Evolutionary conservation across 2,797 vertebrate species (phyloP), one percentile per base, ranked within the genome.

Genomic region (Leptodactylus fallax): DNA sequence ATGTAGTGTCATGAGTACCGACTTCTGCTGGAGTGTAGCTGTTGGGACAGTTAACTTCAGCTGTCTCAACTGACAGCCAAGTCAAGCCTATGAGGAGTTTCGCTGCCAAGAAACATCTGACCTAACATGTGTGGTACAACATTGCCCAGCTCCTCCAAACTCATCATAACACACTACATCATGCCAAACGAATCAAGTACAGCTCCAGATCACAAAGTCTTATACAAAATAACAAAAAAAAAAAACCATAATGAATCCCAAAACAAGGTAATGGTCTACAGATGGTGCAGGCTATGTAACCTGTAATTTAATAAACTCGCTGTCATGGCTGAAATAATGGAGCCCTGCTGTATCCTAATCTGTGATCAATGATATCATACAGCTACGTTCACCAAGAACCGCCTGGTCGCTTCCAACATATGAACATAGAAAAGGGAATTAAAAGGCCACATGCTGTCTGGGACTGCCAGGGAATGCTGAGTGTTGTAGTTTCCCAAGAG

Each of bases 251-350:
- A 27, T 79, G 17, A 79, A 36, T 55, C 27, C 56, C 10, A 61
- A 19, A 61, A 61, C 27, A 63, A 8, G 36, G 58, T 61, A 63
- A 81, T 49, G 14, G 79, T 7, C 1, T 81, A 49, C 79, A 81
- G 27, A 81, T 81, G 79, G 47, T 19, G 27, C 19, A 13, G 58
- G 25, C 78, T 61, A 13, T 60, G 27, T 45, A 47, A 61, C 77
- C 77, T 58, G 77, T 55, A 77, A 51, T 78, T 16, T 78, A 58
- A 79, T 58, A 58, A 27, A 79, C 12, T 13, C 27, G 76, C 25
- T 77, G 76, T 55, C 76, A 78, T 78, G 19, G 47, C 6, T 21
- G 78, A 2, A 49, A 72, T 19, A 58, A 16, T 60, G 16, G 53
- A 19, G 49, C 19, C 49, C 49, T 51, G 51, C n/a, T 78, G 53